Evolutionary conservation across 2,888 invertebrate genomes (phyloP), one percentile per base, ranked within the genome.

Genomic region (Eupithecia tripunctaria): DNA sequence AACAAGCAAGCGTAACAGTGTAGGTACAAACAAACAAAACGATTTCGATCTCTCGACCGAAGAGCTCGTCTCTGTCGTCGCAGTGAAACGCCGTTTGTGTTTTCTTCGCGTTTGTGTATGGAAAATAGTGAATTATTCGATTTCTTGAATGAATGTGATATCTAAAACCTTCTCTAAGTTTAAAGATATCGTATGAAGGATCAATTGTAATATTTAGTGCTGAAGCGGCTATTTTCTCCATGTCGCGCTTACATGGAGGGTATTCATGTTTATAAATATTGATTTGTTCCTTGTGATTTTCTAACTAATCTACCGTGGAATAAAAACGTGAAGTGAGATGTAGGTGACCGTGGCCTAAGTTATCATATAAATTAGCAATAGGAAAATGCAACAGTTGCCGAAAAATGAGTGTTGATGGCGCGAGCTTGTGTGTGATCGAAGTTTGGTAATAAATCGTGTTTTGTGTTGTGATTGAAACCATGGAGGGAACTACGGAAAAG

Each of bases 401-500:
- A 84, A 84, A 81, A 80, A 82, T 83, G 79, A 82, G 78, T 85
- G 67, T 38, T 72, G 70, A 88, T 86, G 88, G 89, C 87, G 88
- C 84, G 85, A 81, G 84, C 81, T 79, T 84, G 84, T 82, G 84
- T 85, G 89, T 89, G 89, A 87, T 83, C 75, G 77, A 81, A 85
- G 86, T 88, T 88, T 90, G 84, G 88, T 84, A 86, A 83, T 85
- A 84, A 80, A 80, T 82, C 78, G 85, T 86, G 85, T 86, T 15
- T 88, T 83, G 85, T 83, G 82, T 86, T 85, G 84, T 86, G 88
- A 86, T 88, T 88, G 82, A 88, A 85, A 95, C 93, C 90, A 97
- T 97, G 97, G 97, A 97, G 95, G 96, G 95, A 86, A 96, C 95
- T 87, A 91, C 92, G 69, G 97, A 97, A 90, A 96, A 97, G 91